These are phyloP conservation scores for Alosa alosa DNA, from an alignment of 2,113 vertebrate species.

Conservation along the genomic window DNA sequence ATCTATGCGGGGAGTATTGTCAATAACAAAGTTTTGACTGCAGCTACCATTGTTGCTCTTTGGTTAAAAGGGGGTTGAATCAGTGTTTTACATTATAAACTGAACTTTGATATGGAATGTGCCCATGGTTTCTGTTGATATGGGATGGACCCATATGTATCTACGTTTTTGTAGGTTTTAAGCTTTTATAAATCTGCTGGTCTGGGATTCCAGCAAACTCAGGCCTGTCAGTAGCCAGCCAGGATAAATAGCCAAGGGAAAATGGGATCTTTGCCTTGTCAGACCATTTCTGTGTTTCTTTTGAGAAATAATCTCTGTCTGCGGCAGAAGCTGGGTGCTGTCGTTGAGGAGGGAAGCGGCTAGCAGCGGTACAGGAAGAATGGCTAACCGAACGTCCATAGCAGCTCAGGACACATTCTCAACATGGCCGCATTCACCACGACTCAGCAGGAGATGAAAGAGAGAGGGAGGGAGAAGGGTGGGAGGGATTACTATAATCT, in stretches of 20 bases:
- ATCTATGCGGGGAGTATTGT: not conserved
- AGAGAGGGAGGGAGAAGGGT: too few species aligned
- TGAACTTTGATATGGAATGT: not conserved
- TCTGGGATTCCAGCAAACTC: too few species aligned
- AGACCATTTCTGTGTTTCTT: too few species aligned
- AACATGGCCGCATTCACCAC: conserved; percentile 35
- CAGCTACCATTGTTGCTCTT: not conserved
- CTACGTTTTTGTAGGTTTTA: not conserved
- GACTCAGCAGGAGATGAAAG: conserved; percentile 27
- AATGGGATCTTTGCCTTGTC: not conserved
- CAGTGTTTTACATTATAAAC: too few species aligned
- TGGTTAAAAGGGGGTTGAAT: too few species aligned
- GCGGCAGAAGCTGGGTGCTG: conserved; percentile 38
- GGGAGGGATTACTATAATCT: not conserved
- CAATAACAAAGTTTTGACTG: not conserved
- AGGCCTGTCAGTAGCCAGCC: not conserved
- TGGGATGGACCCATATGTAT: too few species aligned
- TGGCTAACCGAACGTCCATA: conserved; percentile 38
- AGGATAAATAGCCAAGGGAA: not conserved
- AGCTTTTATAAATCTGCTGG: not conserved
- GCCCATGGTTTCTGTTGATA: too few species aligned
- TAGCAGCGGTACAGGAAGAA: conserved; percentile 37
- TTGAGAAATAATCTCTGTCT: not conserved
- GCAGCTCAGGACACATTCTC: conserved; percentile 38
- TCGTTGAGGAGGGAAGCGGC: conserved; percentile 48